Evolutionary conservation across 2,113 vertebrate genomes (phyloP), one percentile per base, ranked within the genome.

Genomic region (Benitochromis conjunctus): DNA sequence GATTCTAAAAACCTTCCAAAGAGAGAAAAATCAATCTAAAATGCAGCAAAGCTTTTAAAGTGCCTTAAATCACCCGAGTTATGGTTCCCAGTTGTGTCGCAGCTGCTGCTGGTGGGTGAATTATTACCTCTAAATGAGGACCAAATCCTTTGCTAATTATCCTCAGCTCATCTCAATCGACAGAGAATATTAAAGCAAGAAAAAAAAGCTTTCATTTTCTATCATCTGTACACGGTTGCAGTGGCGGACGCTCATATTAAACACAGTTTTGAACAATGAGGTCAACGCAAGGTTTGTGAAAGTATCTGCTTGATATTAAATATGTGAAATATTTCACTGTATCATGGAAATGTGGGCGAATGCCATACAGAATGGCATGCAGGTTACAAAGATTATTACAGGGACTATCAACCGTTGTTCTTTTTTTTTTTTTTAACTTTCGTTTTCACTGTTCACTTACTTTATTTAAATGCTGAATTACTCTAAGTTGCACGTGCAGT

Each of bases 291-390:
- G 3, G 41, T 43, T 48, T 46, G 8, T 71, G 66, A 64, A n/a
- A 64, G 3, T 26, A 64, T 46, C 66, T 71, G 41, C 5, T 0
- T 43, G 41, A 71, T 46, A 46, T 71, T 71, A 71, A 29, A 46
- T 24, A 29, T 71, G 41, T 1, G 66, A 46, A 48, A 71, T 1
- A 71, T 48, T 43, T 48, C 21, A 74, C 43, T 48, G 69, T 31
- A 48, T 7, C 24, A 74, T 18, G 31, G 69, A 51, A 46, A 71
- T 71, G 21, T 71, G 21, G 38, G 0, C 0, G 7, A 1, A 31
- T 58, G 14, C 14, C 24, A 60, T 18, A 43, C 13, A 26, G 14
- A 71, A 26, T 16, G 0, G 0, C 21, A 43, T 10, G 14, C 41
- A 0, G 66, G 24, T 11, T 48, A 18, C 60, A 64, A n/a, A n/a